Evolutionary conservation across 2,888 invertebrate species (phyloP).

Genomic region (Brachylomia viminalis): DNA sequence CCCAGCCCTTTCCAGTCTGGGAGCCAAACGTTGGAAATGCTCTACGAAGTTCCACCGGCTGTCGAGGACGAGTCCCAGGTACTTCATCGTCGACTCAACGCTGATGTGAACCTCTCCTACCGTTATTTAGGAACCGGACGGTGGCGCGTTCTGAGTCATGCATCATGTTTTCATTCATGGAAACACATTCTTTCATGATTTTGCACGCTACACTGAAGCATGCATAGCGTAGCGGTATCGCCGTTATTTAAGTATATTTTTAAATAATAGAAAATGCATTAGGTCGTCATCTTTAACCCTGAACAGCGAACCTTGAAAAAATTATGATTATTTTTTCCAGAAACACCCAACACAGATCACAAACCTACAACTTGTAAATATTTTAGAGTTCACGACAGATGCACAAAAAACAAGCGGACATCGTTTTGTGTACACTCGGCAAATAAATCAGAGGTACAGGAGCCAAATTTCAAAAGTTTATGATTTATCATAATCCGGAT

Average conservation of each 20-base stretch:
- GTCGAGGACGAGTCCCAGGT: no score
- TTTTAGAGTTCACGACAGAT: slow-evolving; percentile 66
- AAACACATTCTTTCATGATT: neutral
- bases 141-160: no score
- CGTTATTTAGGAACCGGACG: no score
- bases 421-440: slow-evolving; percentile 82
- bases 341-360: slow-evolving; percentile 13
- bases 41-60: no score
- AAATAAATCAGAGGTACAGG: slow-evolving; percentile 86
- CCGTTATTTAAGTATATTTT: neutral
- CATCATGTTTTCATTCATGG: no score
- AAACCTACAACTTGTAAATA: slow-evolving; percentile 55
- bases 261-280: neutral
- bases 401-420: slow-evolving; percentile 76
- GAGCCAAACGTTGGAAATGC: no score
- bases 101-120: no score
- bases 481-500: slow-evolving; percentile 90
- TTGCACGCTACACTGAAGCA: neutral
- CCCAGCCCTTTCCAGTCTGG: no score
- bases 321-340: slow-evolving; percentile 21
- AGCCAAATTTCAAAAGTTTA: slow-evolving; percentile 89
- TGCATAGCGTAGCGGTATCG: neutral
- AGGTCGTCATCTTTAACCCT: neutral
- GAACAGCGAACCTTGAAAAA: neutral
- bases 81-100: no score